Evolutionary conservation across 2,113 vertebrate genomes (phyloP).

Genomic region (Reinhardtius hippoglossoides): DNA sequence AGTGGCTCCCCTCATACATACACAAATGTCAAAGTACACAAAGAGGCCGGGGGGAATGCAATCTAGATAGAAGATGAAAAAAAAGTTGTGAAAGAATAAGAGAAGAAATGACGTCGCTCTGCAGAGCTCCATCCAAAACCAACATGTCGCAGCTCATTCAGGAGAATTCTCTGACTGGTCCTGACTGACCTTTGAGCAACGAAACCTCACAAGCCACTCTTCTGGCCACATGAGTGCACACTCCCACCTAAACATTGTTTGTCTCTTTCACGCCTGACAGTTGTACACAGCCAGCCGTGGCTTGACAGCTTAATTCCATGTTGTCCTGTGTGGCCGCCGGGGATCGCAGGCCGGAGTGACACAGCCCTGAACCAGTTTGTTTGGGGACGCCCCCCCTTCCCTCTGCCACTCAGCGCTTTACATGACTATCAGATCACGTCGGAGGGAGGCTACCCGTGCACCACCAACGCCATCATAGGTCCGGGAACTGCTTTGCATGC

Average conservation of each 20-base stretch:
- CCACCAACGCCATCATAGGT: background rate
- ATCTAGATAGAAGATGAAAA: background rate
- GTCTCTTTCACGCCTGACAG: constrained; percentile 64
- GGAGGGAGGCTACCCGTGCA: background rate
- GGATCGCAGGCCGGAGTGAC: constrained; percentile 61
- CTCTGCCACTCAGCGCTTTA: constrained; percentile 30
- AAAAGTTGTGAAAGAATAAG: background rate
- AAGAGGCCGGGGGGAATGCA: constrained; percentile 20
- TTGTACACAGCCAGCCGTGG: constrained; percentile 45
- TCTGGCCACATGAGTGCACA: constrained; percentile 48
- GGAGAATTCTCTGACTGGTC: constrained; percentile 15
- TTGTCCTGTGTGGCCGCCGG: constrained; percentile 58
- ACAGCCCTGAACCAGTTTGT: constrained; percentile 53
- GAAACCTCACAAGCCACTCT: constrained; percentile 57
- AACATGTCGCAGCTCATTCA: constrained; percentile 49
- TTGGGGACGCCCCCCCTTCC: constrained; percentile 34
- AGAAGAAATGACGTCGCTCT: background rate
- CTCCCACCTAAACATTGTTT: constrained; percentile 73
- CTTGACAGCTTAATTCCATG: constrained; percentile 79
- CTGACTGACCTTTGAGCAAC: constrained; percentile 45
- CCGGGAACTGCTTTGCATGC: constrained; percentile 64
- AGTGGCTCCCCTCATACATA: constrained; percentile 58
- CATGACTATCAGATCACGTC: constrained; percentile 37
- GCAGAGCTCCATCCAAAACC: constrained; percentile 31
- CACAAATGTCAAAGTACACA: constrained; percentile 66